Evolutionary conservation across 2,797 vertebrate genomes (phyloP), one percentile per base, ranked within the genome.

Genomic region (Spatula versicolor): DNA sequence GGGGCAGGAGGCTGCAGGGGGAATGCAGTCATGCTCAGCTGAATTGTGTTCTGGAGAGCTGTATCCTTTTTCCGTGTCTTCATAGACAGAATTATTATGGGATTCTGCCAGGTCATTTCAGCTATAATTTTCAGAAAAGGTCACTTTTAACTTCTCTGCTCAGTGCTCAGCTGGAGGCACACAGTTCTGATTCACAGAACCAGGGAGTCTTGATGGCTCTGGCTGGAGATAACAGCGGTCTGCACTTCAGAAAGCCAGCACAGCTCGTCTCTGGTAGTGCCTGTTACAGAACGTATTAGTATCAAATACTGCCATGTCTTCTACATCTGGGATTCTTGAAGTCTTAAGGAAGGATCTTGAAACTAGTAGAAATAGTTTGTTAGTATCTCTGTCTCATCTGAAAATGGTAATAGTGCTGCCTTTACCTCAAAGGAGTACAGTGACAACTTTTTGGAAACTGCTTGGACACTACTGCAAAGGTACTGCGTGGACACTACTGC

Each of bases 101-200:
- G 48, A 72, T 80, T 48, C 35, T 93, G 72, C 72, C 56, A 89
- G 68, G 46, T 89, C 26, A 52, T 79, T 85, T 95, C 63, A 73
- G 21, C 77, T 92, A 33, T 33, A 63, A 77, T 60, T 95, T 92
- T 86, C 72, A 73, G 72, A 60, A 93, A 55, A 93, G 35, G 56
- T 83, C 0, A 45, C 48, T 82, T 93, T 79, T 48, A 64, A 35
- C 28, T 77, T 83, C 45, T 72, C 58, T 75, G 16, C 59, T 94
- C 77, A 88, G 41, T 16, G 11, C 20, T 72, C 45, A 72, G 31
- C 17, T 60, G 86, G 54, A 94, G 80, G 55, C 0, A 4, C 37
- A 19, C 63, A 71, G 63, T 31, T 94, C 64, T 86, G 37, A 48
- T 48, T 28, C 52, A 33, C 25, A 80, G 60, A 88, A 56, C 21